A percentile compares a stretch with the other conserved stretches of the same genome.
phyloP scores from a whole-genome alignment of 1,140 invertebrate species.

The Apis dorsata region DNA sequence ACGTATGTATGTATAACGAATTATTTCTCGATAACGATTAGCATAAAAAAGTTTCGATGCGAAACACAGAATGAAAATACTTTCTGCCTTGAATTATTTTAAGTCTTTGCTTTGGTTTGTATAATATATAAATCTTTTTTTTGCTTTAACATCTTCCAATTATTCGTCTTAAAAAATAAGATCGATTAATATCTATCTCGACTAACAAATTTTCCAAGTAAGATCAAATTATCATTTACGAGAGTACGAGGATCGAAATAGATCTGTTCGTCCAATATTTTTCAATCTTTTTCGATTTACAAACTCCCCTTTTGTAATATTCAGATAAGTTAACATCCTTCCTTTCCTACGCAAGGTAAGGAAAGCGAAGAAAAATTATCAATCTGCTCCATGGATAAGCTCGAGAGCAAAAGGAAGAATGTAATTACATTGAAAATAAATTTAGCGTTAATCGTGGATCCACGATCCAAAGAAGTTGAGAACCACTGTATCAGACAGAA shows the following conservation, averaged over 20 bases:
- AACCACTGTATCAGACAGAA: not conserved
- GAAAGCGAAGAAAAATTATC: too few relatives aligned
- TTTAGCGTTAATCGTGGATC: too few relatives aligned
- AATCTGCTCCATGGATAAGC: too few relatives aligned
- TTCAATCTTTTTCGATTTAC: too few relatives aligned
- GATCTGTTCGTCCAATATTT: not conserved
- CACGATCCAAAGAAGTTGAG: too few relatives aligned
- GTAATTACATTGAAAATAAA: too few relatives aligned
- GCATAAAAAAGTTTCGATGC: constrained; percentile 9
- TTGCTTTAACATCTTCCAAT: not conserved
- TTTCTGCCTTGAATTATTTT: not conserved
- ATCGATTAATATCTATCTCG: not conserved
- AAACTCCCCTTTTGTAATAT: too few relatives aligned
- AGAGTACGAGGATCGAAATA: constrained; percentile 1
- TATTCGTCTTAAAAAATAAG: not conserved
- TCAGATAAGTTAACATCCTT: too few relatives aligned
- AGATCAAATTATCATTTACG: not conserved
- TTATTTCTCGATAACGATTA: not conserved
- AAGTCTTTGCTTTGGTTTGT: not conserved
- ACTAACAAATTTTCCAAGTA: not conserved
- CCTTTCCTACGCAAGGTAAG: too few relatives aligned
- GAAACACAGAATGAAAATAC: not conserved
- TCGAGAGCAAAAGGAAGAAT: too few relatives aligned
- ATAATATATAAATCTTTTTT: not conserved
- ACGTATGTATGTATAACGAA: not conserved